Evolutionary conservation across 2,888 invertebrate species (phyloP).

Genomic region (Hydropsyche betteni): DNA sequence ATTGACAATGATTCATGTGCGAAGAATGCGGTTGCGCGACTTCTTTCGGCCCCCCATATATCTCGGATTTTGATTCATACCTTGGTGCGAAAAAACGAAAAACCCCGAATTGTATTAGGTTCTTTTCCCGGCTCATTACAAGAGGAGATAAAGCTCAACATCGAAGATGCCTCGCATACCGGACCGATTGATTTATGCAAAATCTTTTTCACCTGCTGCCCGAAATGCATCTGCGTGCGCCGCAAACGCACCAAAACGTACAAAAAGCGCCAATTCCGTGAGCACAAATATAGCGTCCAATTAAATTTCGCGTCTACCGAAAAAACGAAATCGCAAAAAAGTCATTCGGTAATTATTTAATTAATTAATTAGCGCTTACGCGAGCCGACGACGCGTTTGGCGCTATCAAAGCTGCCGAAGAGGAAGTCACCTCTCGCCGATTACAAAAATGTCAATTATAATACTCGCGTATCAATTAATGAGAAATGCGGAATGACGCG

Average conservation of each 20-base stretch:
- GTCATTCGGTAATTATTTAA: constrained; percentile 31
- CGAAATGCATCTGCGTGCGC: constrained; percentile 30
- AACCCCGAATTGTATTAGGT: not conserved
- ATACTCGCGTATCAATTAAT: constrained; percentile 17
- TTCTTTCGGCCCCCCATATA: constrained; percentile 15
- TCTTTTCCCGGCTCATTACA: constrained; percentile 28
- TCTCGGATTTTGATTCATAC: no score
- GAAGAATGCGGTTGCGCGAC: constrained; percentile 27
- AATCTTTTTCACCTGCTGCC: constrained; percentile 36
- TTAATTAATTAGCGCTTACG: constrained; percentile 32
- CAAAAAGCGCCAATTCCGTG: constrained; percentile 17
- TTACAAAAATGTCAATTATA: constrained; percentile 36
- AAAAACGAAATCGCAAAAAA: constrained; percentile 1
- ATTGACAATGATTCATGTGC: constrained; percentile 32
- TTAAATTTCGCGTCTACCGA: constrained; percentile 27
- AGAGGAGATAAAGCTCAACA: constrained; percentile 18
- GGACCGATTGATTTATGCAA: constrained; percentile 40
- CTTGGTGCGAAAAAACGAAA: not conserved
- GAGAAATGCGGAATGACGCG: not conserved
- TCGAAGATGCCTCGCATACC: constrained; percentile 23
- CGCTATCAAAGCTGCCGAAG: constrained; percentile 30
- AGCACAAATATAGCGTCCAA: constrained; percentile 30
- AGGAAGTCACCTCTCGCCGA: constrained; percentile 31
- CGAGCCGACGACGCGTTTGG: not conserved
- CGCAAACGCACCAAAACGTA: constrained; percentile 14